Evolutionary conservation across 2,797 vertebrate genomes (phyloP), one percentile per base, ranked within the genome.

Genomic region (Apogon talboti): DNA sequence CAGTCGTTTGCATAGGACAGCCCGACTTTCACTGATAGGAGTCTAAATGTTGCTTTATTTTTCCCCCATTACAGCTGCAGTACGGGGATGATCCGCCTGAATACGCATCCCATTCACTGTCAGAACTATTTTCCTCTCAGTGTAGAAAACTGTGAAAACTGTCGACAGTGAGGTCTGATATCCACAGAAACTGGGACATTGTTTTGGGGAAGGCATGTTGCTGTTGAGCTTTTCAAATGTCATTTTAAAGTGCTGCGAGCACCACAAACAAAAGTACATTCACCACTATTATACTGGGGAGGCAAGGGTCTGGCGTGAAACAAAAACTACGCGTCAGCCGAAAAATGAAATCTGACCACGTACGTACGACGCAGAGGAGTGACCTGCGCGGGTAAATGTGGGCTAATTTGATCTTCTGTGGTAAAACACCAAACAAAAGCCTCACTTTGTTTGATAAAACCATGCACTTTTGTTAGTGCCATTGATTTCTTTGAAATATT

Each of bases 401-500:
- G 1, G 3, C 10, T 35, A 8, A 35, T 35, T 48, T 67, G 50
- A 13, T 42, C n/a, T 41, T 13, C 38, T n/a, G 15, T 30, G 5
- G 13, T 54, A 47, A 66, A 66, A 19, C 16, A 40, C 55, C 48
- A 74, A 58, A 49, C 44, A 24, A 3, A 2, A 70, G 56, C 24
- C 18, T 16, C 33, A 30, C 5, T 10, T 35, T 35, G 33, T 35
- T 9, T 9, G 9, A 10, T 70, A n/a, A 58, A 62, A 54, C 37
- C 8, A 51, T 16, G 11, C 16, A 3, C 42, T 62, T 21, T 66
- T 66, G 16, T 40, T 49, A 1, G 33, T 35, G 1, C 33, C 33
- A 35, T 10, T 35, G 60, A 18, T 63, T 6, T 63, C 38, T 61
- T 73, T 71, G 21, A 61, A 74, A 71, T 74, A 71, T 85, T 68